phyloP scores from a whole-genome alignment of 1,140 invertebrate species.

The Trigoniulus corallinus region DNA sequence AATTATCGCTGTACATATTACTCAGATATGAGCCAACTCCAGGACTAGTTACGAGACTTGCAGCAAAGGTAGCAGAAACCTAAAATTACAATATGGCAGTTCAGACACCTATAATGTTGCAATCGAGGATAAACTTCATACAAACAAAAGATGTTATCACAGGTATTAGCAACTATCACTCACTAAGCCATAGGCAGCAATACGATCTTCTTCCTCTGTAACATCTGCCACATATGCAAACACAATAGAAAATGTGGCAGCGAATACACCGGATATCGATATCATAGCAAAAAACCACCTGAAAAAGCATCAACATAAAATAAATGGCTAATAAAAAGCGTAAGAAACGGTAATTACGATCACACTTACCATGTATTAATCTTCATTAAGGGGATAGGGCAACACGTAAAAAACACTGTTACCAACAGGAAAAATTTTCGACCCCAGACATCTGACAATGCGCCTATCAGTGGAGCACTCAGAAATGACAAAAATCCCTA shows the following conservation, averaged over 20 bases:
- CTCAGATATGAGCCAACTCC: constrained; percentile 88
- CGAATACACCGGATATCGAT: constrained; percentile 94
- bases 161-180: constrained; percentile 17
- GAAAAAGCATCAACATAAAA: constrained; percentile 17
- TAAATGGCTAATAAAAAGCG: background rate
- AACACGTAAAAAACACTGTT: constrained; percentile 98
- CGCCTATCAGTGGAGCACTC: constrained; percentile 89
- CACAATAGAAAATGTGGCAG: constrained; percentile 96
- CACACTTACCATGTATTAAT: constrained; percentile 77
- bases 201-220: constrained; percentile 91
- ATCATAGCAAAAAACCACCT: constrained; percentile 99
- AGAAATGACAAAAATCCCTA: constrained; percentile 95
- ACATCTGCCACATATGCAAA: constrained; percentile 99
- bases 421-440: constrained; percentile 94
- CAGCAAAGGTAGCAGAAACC: constrained; percentile 95
- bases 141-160: background rate
- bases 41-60: constrained; percentile 90
- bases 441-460: constrained; percentile 94
- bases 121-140: background rate
- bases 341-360: background rate
- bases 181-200: constrained; percentile 89
- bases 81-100: constrained; percentile 23
- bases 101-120: too few relatives aligned
- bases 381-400: constrained; percentile 96
- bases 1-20: constrained; percentile 71